Percentiles rank a stretch among this genome's conserved stretches.
phyloP scores from a whole-genome alignment of 2,113 vertebrate genomes.

The Oophaga pumilio region DNA sequence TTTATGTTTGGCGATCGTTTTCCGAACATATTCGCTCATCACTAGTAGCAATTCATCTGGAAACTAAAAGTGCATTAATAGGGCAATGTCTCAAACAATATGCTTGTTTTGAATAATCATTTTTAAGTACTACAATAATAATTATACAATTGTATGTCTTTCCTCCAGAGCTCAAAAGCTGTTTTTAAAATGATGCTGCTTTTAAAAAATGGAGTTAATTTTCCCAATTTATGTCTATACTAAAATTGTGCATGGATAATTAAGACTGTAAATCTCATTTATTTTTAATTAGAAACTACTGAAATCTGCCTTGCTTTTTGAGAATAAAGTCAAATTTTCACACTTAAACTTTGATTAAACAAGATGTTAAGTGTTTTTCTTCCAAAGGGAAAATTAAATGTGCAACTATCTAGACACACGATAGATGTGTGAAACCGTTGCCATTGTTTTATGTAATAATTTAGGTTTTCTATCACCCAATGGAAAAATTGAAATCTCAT shows the following conservation, averaged over 20 bases:
- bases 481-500: background rate
- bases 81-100: too few relatives aligned
- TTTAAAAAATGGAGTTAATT: background rate
- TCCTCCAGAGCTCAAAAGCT: background rate
- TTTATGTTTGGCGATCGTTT: too few relatives aligned
- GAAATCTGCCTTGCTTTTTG: background rate
- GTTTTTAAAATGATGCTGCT: background rate
- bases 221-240: background rate
- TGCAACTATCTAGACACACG: background rate
- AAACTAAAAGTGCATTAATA: too few relatives aligned
- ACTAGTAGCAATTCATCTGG: too few relatives aligned
- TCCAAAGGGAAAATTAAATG: slow-evolving; percentile 31
- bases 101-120: too few relatives aligned
- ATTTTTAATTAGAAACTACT: slow-evolving; percentile 4
- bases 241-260: background rate
- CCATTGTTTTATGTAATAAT: background rate
- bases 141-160: background rate
- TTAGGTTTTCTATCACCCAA: background rate
- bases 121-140: background rate
- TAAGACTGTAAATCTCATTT: slow-evolving; percentile 2
- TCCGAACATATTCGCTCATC: too few relatives aligned
- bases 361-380: slow-evolving; percentile 9
- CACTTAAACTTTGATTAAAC: slow-evolving; percentile 16
- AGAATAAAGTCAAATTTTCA: slow-evolving; percentile 5
- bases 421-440: slow-evolving; percentile 1